Base-by-base conservation (phyloP, 2,888 invertebrate species). In the Tetramorium bicarinatum region DNA sequence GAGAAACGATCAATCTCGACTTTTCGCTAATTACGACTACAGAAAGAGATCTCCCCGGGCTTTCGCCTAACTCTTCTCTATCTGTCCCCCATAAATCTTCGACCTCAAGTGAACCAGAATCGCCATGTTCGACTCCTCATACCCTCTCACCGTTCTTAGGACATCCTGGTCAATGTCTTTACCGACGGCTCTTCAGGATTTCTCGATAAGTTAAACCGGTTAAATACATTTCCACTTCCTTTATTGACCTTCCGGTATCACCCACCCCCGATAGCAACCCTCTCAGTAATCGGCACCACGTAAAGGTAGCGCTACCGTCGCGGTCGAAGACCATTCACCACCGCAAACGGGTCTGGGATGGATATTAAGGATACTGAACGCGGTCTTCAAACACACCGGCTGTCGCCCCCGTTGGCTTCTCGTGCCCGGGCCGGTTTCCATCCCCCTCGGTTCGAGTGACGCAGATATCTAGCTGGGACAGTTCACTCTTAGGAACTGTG, bases 161-260 rank as follows among this genome's bases (percentile, higher is more conserved):
- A 34, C 29, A 25, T 3, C 8, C 61, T 29, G 34, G 47, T 47
- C 67, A 25, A 44, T 4, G 44, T 79, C 34, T 59, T 59, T 44
- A 56, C 38, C 71, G 34, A 13, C 11, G 54, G 54, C 13, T 38
- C 74, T 52, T 44, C 71, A 34, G 79, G 29, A 71, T 59, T 72
- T 61, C 25, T 47, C 79, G 47, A 82, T 84, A 66, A 61, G 67
- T 67, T 82, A 84, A 66, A 61, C 82, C 66, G 47, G 52, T 59
- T 82, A 84, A 84, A 84, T 84, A 82, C 66, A 82, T 84, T 84
- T 82, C 74, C 84, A 82, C 84, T 84, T 84, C 82, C 69, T 75
- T 82, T 84, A 84, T 84, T 84, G 82, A 84, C 84, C 84, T 84
- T 84, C 84, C 84, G 84, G 62, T 84, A 75, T 80, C 79, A 72